Evolutionary conservation across 1,140 invertebrate genomes (phyloP), one percentile per base, ranked within the genome.

Genomic region (Nasonia longicornis): DNA sequence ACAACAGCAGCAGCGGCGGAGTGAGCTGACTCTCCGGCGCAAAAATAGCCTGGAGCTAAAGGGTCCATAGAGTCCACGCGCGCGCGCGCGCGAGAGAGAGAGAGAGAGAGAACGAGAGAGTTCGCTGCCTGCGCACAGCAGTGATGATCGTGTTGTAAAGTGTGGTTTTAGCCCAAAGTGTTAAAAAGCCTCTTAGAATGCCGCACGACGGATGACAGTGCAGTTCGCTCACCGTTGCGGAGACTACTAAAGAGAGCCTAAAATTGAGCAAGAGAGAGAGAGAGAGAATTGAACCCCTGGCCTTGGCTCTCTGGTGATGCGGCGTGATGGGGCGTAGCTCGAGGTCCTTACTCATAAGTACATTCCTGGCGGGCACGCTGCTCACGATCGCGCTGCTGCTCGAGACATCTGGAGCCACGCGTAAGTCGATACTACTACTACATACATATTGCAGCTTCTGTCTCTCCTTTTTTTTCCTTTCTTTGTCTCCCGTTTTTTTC

Each of bases 291-390:
- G 64, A 66, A 29, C 64, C 64, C 64, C 64, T 31, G 64, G 64
- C 64, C 22, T 29, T 67, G 64, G 64, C 64, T 31, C 64, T 26
- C 85, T 85, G 86, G 87, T 86, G 85, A 89, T 88, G 88, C 87
- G 10, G 64, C 87, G 87, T 86, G 86, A 89, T 89, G 88, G 88
- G 88, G 85, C 85, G 85, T 87, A 85, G 85, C 85, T 86, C 86
- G 85, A 85, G 87, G 83, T 85, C 84, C 81, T 87, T 85, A 79
- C 85, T 86, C 79, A 70, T 86, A 81, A 84, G 84, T 86, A 85
- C 86, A 83, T 84, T 86, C 83, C 83, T 88, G 79, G 86, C 84
- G 86, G 86, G 79, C 82, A 84, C 83, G 86, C 86, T 89, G 85
- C 80, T 89, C 69, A 77, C 80, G 72, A 80, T 86, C 75, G 74